phyloP scores from a whole-genome alignment of 2,888 invertebrate genomes.

The Polydrusus tereticollis region DNA sequence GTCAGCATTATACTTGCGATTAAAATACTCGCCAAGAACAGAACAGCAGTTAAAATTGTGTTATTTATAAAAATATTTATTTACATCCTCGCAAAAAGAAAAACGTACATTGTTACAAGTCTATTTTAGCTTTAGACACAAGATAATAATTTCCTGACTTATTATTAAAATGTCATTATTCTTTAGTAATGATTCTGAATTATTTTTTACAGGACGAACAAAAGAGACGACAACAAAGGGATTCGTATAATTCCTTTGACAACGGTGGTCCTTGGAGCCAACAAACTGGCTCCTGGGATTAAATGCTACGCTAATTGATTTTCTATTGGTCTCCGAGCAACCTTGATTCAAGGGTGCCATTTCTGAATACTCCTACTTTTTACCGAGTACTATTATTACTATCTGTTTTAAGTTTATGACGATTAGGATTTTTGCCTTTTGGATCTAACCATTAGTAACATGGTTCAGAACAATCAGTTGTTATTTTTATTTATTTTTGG shows the following conservation, averaged over 20 bases:
- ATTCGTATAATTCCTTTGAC: slow-evolving; percentile 23
- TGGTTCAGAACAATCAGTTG: not conserved
- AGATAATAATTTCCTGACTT: too few species aligned
- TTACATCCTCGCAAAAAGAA: too few species aligned
- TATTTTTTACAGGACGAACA: slow-evolving; percentile 41
- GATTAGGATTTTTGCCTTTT: slow-evolving; percentile 13
- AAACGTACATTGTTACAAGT: too few species aligned
- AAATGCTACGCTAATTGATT: not conserved
- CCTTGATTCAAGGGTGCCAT: not conserved
- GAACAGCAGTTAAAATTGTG: too few species aligned
- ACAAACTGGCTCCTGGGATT: slow-evolving; percentile 7
- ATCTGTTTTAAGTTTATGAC: slow-evolving; percentile 15
- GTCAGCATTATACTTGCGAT: too few species aligned
- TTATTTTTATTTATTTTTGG: too few species aligned
- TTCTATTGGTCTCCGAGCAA: slow-evolving; percentile 4
- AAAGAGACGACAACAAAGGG: slow-evolving; percentile 29
- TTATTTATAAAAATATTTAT: too few species aligned
- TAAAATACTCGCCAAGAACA: too few species aligned
- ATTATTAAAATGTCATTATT: too few species aligned
- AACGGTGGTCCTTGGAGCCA: slow-evolving; percentile 28
- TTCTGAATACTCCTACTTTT: slow-evolving; percentile 11
- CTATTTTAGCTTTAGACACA: too few species aligned
- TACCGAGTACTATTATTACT: not conserved
- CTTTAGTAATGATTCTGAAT: too few species aligned
- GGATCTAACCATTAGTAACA: not conserved